A percentile compares a stretch with the other conserved stretches of the same genome.
Conservation (phyloP, 1,140 invertebrate species). For the Neotoxoptera formosana region DNA sequence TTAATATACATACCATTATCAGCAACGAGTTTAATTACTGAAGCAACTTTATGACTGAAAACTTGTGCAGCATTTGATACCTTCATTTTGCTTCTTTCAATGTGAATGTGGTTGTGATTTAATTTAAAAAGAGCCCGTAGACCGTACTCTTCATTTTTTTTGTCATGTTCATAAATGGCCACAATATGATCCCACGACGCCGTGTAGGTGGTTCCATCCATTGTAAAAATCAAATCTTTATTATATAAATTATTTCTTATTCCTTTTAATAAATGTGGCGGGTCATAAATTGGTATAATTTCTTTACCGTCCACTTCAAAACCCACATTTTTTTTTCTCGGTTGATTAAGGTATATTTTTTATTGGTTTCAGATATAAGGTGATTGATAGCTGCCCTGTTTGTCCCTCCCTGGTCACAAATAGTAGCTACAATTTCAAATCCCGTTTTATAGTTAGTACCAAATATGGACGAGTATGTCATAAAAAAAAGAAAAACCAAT, state of each 20-base stretch:
- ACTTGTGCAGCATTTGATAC: slow-evolving; percentile 24
- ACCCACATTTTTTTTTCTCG: slow-evolving; percentile 26
- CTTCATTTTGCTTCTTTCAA: not conserved
- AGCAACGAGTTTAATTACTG: not conserved
- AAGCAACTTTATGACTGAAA: not conserved
- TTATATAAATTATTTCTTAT: slow-evolving; percentile 1
- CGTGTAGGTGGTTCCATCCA: not conserved
- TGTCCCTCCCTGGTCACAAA: slow-evolving; percentile 1
- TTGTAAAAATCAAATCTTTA: not conserved
- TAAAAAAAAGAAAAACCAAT: too few relatives aligned
- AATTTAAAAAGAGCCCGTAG: not conserved
- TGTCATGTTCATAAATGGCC: not conserved
- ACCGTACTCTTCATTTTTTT: not conserved
- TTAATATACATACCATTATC: not conserved
- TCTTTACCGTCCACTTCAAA: not conserved
- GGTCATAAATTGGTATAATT: slow-evolving; percentile 6
- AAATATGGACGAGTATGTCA: too few relatives aligned
- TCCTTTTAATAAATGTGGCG: not conserved
- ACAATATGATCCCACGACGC: not conserved
- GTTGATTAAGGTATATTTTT: not conserved
- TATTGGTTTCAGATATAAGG: not conserved
- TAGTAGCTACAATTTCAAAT: not conserved
- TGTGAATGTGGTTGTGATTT: not conserved
- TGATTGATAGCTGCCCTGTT: not conserved
- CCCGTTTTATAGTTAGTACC: slow-evolving; percentile 19